Conservation (phyloP, 1,140 invertebrate genomes). For the Dreissena polymorpha region DNA sequence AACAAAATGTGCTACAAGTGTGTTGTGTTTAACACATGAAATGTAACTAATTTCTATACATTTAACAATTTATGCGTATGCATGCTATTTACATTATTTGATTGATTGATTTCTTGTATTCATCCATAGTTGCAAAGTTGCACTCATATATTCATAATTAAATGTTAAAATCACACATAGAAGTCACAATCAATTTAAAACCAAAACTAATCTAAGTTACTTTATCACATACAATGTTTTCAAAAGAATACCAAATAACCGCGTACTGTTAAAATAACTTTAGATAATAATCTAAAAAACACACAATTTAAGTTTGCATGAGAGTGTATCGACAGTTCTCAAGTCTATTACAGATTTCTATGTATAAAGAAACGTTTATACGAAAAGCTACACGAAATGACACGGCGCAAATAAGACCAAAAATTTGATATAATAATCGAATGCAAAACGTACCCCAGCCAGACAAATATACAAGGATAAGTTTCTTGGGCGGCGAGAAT, state of each 20-base stretch:
- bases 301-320: too few species aligned
- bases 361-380: too few species aligned
- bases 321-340: too few species aligned
- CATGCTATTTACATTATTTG: background rate
- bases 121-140: background rate
- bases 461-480: conserved; percentile 80
- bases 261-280: too few species aligned
- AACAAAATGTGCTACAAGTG: background rate
- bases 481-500: conserved; percentile 81
- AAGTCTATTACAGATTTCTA: too few species aligned
- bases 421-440: background rate
- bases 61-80: background rate
- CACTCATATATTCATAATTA: background rate
- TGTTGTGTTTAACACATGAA: background rate
- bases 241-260: too few species aligned
- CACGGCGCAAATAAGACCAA: background rate
- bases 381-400: background rate
- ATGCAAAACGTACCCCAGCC: conserved; percentile 80
- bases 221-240: too few species aligned
- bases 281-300: too few species aligned
- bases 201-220: too few species aligned
- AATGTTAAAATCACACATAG: background rate
- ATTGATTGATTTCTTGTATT: background rate
- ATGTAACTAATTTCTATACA: background rate
- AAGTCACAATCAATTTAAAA: background rate